Conservation (phyloP, 2,113 vertebrate genomes). For the Zeus faber region DNA sequence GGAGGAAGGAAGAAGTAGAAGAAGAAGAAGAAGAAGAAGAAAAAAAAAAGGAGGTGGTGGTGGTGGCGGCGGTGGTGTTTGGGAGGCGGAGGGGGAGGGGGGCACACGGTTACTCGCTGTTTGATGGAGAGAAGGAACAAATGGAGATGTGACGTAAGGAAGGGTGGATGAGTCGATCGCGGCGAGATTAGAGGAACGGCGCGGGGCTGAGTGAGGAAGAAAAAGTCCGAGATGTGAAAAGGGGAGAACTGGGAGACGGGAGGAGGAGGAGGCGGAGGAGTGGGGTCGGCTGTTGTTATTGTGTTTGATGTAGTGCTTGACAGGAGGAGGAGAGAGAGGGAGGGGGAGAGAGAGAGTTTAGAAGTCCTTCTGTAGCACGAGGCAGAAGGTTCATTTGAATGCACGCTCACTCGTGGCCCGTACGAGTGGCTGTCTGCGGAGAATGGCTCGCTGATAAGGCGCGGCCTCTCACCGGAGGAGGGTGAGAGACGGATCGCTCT, state of each 20-base stretch:
- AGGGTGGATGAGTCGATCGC: neutral
- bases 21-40: conserved; percentile 24
- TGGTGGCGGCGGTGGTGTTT: conserved; percentile 18
- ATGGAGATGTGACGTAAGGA: no score
- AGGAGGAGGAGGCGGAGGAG: conserved; percentile 43
- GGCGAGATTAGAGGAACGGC: neutral
- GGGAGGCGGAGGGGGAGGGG: conserved; percentile 42
- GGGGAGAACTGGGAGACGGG: conserved; percentile 21
- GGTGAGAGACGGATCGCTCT: conserved; percentile 56
- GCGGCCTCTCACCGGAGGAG: conserved; percentile 52
- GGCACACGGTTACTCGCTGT: conserved; percentile 49
- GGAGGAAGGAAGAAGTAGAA: conserved; percentile 3
- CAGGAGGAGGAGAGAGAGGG: conserved; percentile 29
- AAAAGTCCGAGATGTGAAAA: neutral
- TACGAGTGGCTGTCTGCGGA: conserved; percentile 65
- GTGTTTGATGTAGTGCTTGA: conserved; percentile 76
- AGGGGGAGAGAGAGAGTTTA: conserved; percentile 65
- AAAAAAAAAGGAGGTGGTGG: neutral
- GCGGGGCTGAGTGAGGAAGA: neutral
- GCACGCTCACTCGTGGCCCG: conserved; percentile 67
- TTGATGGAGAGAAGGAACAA: conserved; percentile 55
- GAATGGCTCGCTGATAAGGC: conserved; percentile 67
- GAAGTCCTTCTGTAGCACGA: conserved; percentile 65
- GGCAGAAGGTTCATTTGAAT: conserved; percentile 70
- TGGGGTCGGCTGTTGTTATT: conserved; percentile 62